Conservation (phyloP, 2,113 vertebrate species). For the Hylia prasina region DNA sequence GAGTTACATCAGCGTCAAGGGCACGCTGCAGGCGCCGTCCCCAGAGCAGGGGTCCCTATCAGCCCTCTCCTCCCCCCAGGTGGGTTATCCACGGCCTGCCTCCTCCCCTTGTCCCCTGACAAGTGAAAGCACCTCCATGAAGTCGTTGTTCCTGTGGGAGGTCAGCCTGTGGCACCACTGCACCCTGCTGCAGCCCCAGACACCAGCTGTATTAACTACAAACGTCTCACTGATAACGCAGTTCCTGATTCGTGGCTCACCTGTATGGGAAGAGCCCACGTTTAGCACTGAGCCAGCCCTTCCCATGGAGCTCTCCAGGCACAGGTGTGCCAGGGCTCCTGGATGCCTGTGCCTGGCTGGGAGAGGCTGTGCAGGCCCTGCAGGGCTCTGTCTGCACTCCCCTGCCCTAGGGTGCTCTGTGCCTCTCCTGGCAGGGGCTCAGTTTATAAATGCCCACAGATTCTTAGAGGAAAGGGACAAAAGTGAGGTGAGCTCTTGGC, state of each 20-base stretch:
- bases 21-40: accelerated
- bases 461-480: not conserved
- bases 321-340: not conserved
- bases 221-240: not conserved
- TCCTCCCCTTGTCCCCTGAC: not conserved
- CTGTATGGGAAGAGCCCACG: not conserved
- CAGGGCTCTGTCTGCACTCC: not conserved
- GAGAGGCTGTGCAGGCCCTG: not conserved
- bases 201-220: accelerated
- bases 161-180: accelerated
- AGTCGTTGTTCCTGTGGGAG: accelerated
- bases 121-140: accelerated
- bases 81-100: accelerated
- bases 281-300: not conserved
- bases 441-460: not conserved
- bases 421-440: accelerated
- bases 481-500: not conserved
- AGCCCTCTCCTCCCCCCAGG: accelerated
- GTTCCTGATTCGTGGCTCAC: accelerated
- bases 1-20: not conserved
- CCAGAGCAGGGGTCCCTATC: too few relatives aligned
- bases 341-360: accelerated
- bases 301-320: not conserved
- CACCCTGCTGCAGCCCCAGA: not conserved
- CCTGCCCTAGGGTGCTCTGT: too few relatives aligned